These are phyloP conservation scores for Petrocephalus schoutedeni DNA, from an alignment of 2,797 vertebrate species.

Conservation along the genomic window DNA sequence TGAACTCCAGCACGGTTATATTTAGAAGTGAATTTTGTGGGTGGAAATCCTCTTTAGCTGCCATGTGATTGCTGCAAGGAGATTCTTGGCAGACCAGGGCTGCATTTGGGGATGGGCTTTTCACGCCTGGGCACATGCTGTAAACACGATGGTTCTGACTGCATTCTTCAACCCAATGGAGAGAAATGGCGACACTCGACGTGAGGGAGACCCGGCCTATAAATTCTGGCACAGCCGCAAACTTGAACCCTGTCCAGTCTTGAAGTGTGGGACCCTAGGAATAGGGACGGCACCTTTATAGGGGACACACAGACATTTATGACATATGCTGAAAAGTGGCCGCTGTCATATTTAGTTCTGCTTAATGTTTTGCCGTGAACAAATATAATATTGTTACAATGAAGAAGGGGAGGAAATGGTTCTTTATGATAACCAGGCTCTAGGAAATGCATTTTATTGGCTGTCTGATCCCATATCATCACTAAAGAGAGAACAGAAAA, in stretches of 20 bases:
- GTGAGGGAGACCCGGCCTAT: slow-evolving; percentile 26
- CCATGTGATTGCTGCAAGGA: slow-evolving; percentile 26
- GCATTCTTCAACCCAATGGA: neutral
- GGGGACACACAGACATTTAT: neutral
- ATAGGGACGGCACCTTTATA: neutral
- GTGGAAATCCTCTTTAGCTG: slow-evolving; percentile 35
- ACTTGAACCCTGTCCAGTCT: slow-evolving; percentile 24
- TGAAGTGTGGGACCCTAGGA: neutral
- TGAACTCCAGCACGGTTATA: slow-evolving; percentile 1
- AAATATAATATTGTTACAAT: neutral
- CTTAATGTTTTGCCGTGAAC: neutral
- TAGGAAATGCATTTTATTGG: neutral
- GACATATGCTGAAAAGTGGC: neutral
- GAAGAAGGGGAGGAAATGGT: neutral
- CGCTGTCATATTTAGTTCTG: neutral
- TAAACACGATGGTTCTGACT: neutral
- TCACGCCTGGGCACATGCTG: slow-evolving; percentile 22
- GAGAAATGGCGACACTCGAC: neutral
- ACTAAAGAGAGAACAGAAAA: neutral
- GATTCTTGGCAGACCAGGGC: slow-evolving; percentile 40
- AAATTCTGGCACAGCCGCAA: slow-evolving; percentile 31
- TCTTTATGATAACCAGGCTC: neutral
- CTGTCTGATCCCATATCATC: neutral
- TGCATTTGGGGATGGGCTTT: slow-evolving; percentile 33
- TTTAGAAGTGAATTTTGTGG: slow-evolving; percentile 27